Evolutionary conservation across 2,113 vertebrate genomes (phyloP), one percentile per base, ranked within the genome.

Genomic region (Sisor rabdophorus): DNA sequence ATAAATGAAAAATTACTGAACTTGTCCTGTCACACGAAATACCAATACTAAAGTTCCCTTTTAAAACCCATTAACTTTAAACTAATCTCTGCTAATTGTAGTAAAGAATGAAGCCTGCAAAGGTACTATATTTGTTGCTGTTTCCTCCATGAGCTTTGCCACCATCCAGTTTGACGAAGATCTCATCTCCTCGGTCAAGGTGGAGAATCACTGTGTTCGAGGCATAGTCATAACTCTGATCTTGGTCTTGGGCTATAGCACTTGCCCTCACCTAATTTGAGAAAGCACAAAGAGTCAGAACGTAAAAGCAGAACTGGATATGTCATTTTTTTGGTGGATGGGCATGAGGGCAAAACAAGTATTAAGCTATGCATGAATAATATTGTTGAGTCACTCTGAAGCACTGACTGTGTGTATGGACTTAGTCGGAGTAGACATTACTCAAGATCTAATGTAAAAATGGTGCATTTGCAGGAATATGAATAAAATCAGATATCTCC

Each of bases 101-200:
- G 79, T 97, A 98, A 84, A 98, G 95, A 84, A 98, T 95, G 91
- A 98, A 98, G 83, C 97, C 96, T 9, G 96, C 96, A 87, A 98
- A 98, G 81, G 97, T 98, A 94, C 95, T 98, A 87, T 98, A 98
- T 86, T 98, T 98, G 93, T 98, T 98, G 93, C 93, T 98, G 92
- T 98, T 98, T 80, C 97, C 97, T 0, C 97, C 96, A 0, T 98
- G 97, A 13, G 95, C 97, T 85, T 98, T 98, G 83, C 97, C 96
- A 13, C 97, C 97, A 0, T 98, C 97, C 84, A 98, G 90, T 87
- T 98, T 98, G 86, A 99, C 93, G 92, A 93, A 98, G 81, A 98
- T 95, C 86, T 98, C 96, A 15, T 99, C 97, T 0, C 96, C 97
- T 0, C 93, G 94, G 13, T 99, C 96, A 88, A 98, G 88, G 85